These are phyloP conservation scores for Cephus pulcher DNA, from an alignment of 2,888 invertebrate species.

Conservation along the genomic window DNA sequence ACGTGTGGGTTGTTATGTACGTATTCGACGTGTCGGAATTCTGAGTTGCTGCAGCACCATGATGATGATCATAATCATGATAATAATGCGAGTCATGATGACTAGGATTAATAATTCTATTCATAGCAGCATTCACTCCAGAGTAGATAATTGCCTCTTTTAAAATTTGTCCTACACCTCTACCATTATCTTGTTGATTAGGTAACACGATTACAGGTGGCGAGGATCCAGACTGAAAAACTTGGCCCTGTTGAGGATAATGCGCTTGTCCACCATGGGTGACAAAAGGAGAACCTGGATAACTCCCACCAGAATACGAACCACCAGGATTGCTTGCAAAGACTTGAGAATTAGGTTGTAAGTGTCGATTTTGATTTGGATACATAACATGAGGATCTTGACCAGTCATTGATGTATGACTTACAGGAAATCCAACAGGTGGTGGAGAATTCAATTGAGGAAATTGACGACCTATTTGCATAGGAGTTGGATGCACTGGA, in stretches of 20 bases:
- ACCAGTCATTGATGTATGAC: no score
- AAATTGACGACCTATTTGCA: background rate
- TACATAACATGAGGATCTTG: background rate
- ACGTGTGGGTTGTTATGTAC: conserved; percentile 25
- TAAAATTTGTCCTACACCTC: conserved; percentile 44
- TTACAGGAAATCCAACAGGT: background rate
- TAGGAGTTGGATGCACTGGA: background rate
- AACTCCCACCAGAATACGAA: no score
- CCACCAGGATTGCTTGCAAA: no score
- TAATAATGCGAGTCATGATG: background rate
- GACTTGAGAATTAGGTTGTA: no score
- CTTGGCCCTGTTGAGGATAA: conserved; percentile 18
- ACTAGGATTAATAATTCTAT: conserved; percentile 7
- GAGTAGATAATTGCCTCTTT: conserved; percentile 50
- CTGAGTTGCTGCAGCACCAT: background rate
- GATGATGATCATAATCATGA: no score
- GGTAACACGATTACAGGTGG: conserved; percentile 34
- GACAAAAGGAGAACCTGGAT: background rate
- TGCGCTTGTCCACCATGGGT: conserved; percentile 4
- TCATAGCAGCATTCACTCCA: conserved; percentile 39
- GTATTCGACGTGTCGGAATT: background rate
- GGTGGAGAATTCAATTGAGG: background rate
- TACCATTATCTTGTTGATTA: conserved; percentile 32
- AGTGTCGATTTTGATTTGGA: background rate
- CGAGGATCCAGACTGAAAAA: conserved; percentile 20